A percentile compares a stretch with the other conserved stretches of the same genome.
These are phyloP conservation scores for Premnoplex brunnescens DNA, from an alignment of 2,797 vertebrate species.

Conservation along the genomic window DNA sequence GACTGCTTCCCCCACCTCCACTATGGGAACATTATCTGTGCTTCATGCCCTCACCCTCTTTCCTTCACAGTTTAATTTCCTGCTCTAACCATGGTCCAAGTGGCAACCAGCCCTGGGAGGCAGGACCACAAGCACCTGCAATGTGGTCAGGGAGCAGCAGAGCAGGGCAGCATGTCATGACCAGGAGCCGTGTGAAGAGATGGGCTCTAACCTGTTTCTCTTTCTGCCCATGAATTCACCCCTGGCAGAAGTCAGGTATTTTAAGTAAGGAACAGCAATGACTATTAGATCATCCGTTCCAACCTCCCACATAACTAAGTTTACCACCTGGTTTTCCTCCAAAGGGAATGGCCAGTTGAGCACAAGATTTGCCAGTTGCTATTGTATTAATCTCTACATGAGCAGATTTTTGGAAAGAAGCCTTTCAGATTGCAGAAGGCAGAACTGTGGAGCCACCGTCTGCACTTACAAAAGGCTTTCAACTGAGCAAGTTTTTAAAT, in stretches of 20 bases:
- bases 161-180: background rate
- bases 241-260: background rate
- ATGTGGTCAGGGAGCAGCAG: background rate
- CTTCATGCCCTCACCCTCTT: background rate
- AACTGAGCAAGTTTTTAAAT: background rate
- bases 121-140: background rate
- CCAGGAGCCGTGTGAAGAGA: background rate
- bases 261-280: background rate
- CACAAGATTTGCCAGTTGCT: background rate
- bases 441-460: background rate
- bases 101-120: background rate
- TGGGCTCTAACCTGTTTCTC: background rate
- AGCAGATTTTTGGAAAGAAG: background rate
- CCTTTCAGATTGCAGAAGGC: background rate
- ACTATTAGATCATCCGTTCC: background rate
- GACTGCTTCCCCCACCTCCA: background rate
- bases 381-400: background rate
- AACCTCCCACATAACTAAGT: background rate
- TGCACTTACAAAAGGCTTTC: background rate
- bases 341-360: background rate
- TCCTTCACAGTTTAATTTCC: background rate
- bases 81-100: fast-evolving
- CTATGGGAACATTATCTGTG: fast-evolving
- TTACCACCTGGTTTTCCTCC: slow-evolving; percentile 18
- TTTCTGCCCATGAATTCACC: background rate